A percentile compares a stretch with the other conserved stretches of the same genome.
Conservation (phyloP, 2,113 vertebrate species). For the Plotosus lineatus region DNA sequence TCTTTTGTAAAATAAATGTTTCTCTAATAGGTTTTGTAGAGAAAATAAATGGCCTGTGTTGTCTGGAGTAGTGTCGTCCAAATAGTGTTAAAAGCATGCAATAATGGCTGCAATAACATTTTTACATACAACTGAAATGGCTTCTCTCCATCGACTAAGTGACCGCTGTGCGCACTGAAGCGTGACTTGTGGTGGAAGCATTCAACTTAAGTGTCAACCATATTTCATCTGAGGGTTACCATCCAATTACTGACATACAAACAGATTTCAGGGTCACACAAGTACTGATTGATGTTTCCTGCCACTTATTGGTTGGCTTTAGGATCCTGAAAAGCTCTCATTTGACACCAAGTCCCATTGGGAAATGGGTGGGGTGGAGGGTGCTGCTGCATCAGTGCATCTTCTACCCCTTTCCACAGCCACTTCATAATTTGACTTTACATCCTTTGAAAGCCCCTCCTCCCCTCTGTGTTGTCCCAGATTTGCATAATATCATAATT, state of each 20-base stretch:
- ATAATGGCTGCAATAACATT: constrained; percentile 1
- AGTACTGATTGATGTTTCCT: constrained; percentile 4
- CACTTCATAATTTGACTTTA: constrained; percentile 33
- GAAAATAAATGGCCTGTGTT: constrained; percentile 10
- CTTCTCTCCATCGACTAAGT: constrained; percentile 5
- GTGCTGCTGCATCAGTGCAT: background rate
- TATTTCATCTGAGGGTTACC: constrained; percentile 19
- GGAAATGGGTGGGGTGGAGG: constrained; percentile 33
- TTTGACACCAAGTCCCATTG: constrained; percentile 57
- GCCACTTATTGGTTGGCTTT: constrained; percentile 53
- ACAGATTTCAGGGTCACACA: constrained; percentile 13
- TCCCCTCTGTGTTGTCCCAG: background rate
- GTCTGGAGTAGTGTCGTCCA: constrained; percentile 6
- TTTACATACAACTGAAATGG: constrained; percentile 9
- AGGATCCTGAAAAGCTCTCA: constrained; percentile 56
- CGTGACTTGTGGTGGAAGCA: background rate
- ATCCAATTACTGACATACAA: constrained; percentile 27
- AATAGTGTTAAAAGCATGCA: constrained; percentile 15
- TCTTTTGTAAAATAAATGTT: background rate
- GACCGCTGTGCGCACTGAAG: background rate
- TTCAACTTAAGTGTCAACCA: constrained; percentile 1
- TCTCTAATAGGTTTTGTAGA: background rate
- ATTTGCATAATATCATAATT: constrained; percentile 16
- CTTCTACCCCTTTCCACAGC: constrained; percentile 1
- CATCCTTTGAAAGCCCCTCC: background rate